These are phyloP conservation scores for Heliconius melpomene DNA, from an alignment of 1,140 invertebrate species.

Conservation along the genomic window DNA sequence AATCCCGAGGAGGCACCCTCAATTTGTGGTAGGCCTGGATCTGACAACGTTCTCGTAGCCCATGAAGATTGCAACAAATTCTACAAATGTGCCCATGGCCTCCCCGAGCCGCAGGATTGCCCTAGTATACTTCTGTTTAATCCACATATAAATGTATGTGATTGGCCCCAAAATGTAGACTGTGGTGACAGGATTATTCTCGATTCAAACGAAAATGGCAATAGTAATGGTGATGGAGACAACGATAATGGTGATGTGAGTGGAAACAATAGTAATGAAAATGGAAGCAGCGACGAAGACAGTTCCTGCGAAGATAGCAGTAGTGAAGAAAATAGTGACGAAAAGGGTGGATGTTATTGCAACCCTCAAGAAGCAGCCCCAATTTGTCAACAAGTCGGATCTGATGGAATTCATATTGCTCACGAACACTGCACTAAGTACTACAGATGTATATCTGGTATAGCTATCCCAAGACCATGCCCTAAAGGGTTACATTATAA, in stretches of 20 bases:
- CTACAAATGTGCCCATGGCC: constrained; percentile 50
- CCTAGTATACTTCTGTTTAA: constrained; percentile 80
- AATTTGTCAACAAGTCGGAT: constrained; percentile 45
- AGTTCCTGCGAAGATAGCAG: background rate
- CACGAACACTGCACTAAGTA: constrained; percentile 59
- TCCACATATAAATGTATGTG: constrained; percentile 80
- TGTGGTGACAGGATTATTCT: constrained; percentile 47
- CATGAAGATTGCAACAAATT: constrained; percentile 57
- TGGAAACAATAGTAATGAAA: constrained; percentile 14
- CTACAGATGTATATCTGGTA: constrained; percentile 46
- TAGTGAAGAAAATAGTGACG: constrained; percentile 22
- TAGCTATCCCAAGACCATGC: constrained; percentile 39
- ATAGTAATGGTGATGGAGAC: constrained; percentile 55
- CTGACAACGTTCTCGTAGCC: background rate
- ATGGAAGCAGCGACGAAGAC: background rate
- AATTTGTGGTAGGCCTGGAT: background rate
- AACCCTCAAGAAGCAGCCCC: constrained; percentile 43
- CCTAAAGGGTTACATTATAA: constrained; percentile 43
- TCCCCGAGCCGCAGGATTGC: constrained; percentile 60
- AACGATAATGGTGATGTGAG: constrained; percentile 15
- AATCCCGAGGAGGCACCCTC: constrained; percentile 43
- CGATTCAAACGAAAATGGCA: constrained; percentile 20
- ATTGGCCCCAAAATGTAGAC: constrained; percentile 82
- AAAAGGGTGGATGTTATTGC: constrained; percentile 34
- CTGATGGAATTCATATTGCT: constrained; percentile 48